Conservation (phyloP, 2,888 invertebrate genomes). For the Antitype chi region DNA sequence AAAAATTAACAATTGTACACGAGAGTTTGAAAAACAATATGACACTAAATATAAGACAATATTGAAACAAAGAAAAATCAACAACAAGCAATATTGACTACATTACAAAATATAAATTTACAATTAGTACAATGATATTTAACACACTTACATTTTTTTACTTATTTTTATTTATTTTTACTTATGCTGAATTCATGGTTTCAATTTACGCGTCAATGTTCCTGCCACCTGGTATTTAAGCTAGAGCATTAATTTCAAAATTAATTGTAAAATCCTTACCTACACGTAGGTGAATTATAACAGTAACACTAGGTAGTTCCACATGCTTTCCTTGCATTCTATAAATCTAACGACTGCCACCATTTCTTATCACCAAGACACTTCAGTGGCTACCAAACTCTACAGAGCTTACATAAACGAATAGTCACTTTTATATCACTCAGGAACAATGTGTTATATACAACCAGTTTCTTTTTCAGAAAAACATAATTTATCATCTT, state of each 20-base stretch:
- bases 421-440: constrained; percentile 19
- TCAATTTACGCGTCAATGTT: too few species aligned
- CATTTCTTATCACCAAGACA: constrained; percentile 13
- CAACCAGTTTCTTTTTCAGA: not conserved
- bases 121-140: too few species aligned
- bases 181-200: too few species aligned
- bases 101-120: too few species aligned
- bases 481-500: constrained; percentile 52
- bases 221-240: not conserved
- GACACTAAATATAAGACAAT: too few species aligned
- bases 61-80: too few species aligned
- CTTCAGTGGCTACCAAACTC: not conserved
- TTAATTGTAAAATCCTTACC: not conserved
- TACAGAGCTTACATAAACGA: constrained; percentile 3
- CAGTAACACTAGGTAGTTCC: not conserved
- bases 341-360: constrained; percentile 1
- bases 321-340: not conserved
- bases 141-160: too few species aligned
- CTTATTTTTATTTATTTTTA: too few species aligned
- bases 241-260: not conserved
- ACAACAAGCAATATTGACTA: too few species aligned
- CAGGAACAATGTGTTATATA: constrained; percentile 27
- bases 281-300: too few species aligned
- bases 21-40: too few species aligned
- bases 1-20: too few species aligned